Conservation (phyloP, 2,113 vertebrate species). For the Myiozetetes cayanensis region DNA sequence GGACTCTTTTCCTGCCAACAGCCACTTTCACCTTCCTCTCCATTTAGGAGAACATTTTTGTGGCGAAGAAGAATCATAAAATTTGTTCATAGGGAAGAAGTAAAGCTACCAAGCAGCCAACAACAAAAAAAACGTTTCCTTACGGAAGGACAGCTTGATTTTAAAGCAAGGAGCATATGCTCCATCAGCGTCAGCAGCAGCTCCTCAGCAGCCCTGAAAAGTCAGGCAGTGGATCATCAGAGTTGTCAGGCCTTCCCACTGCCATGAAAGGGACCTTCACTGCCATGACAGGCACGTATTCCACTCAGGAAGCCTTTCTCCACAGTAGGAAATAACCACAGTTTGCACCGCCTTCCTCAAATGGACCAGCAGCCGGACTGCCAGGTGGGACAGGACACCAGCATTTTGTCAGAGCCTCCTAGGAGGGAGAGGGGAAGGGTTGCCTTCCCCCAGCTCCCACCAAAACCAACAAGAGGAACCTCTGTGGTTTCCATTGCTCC, state of each 20-base stretch:
- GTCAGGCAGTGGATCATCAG: not conserved
- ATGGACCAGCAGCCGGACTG: not conserved
- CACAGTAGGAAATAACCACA: not conserved
- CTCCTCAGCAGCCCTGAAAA: not conserved
- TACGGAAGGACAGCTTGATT: not conserved
- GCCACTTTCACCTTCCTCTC: conserved; percentile 5
- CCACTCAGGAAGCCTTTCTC: not conserved
- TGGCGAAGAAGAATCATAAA: conserved; percentile 12
- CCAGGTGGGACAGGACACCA: not conserved
- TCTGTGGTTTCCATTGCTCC: conserved; percentile 16
- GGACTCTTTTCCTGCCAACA: not conserved
- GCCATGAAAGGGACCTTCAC: not conserved
- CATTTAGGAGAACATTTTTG: conserved; percentile 9
- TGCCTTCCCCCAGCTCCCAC: not conserved
- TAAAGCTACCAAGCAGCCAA: conserved; percentile 21
- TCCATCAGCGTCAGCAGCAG: not conserved
- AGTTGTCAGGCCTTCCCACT: not conserved
- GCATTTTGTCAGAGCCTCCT: not conserved
- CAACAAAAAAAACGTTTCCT: conserved; percentile 26
- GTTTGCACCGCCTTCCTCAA: not conserved
- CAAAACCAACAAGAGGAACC: not conserved
- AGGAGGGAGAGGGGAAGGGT: not conserved
- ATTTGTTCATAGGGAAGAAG: not conserved
- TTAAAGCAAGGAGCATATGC: not conserved
- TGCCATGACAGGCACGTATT: fast-evolving